A percentile compares a stretch with the other conserved stretches of the same genome.
These are phyloP conservation scores for Nasua narica DNA, from an alignment of 2,797 vertebrate species.

Conservation along the genomic window DNA sequence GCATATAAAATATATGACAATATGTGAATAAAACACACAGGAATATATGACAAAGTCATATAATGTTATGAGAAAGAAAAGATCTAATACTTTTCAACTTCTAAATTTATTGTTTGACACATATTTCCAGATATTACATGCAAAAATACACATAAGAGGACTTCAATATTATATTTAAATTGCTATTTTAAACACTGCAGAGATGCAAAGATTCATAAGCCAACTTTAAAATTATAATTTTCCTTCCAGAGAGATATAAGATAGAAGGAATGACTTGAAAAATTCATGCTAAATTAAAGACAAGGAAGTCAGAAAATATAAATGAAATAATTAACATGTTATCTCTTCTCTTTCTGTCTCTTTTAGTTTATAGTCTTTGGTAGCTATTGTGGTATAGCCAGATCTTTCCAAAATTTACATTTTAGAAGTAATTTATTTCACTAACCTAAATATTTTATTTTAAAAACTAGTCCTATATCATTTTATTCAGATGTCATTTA, in stretches of 20 bases:
- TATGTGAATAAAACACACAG: not conserved
- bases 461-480: not conserved
- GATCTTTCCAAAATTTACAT: not conserved
- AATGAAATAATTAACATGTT: not conserved
- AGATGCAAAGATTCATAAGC: not conserved
- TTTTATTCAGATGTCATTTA: not conserved
- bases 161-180: conserved; percentile 14
- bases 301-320: not conserved
- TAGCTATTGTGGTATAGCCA: not conserved
- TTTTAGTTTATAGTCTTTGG: not conserved
- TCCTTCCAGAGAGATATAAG: not conserved
- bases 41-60: not conserved
- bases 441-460: not conserved
- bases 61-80: not conserved
- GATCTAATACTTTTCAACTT: not conserved
- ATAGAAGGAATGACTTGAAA: conserved; percentile 21
- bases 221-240: conserved; percentile 4
- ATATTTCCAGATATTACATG: conserved; percentile 32
- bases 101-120: not conserved
- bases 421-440: not conserved
- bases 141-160: not conserved
- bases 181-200: not conserved
- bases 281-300: not conserved
- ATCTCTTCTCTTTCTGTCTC: not conserved
- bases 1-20: not conserved